Evolutionary conservation across 2,113 vertebrate species (phyloP), one percentile per base, ranked within the genome.

Genomic region (Stercorarius parasiticus): DNA sequence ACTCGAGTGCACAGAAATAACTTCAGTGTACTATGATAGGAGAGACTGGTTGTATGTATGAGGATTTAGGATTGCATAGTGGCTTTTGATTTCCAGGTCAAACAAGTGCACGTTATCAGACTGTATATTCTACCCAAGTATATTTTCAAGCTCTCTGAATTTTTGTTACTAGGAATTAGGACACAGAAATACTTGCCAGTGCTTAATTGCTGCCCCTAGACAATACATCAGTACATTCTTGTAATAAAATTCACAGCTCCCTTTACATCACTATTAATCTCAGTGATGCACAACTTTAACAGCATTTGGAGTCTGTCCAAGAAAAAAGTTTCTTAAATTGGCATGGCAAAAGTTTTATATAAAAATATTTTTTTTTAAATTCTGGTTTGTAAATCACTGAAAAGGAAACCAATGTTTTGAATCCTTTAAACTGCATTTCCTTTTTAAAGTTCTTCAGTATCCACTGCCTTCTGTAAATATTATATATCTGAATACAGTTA

Each of bases 291-390:
- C 93, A 95, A 69, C 86, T 94, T 92, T 66, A 82, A 94, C 73
- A 89, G 86, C 52, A 64, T 91, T 95, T 97, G 93, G 96, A 96
- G 52, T 21, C 55, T 65, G 50, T 85, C 88, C 96, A 97, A 93
- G 56, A 53, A 43, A 78, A 59, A 86, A 1, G 14, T 55, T 78
- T 64, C 71, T 86, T 73, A 40, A 32, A 30, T 78, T 93, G 38
- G 36, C 58, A 74, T 29, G 38, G 47, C 11, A 71, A 90, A 95
- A 74, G 10, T 2, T 30, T 82, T 87, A 77, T 73, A 11, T 71
- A 69, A 34, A 38, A 80, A n/a, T 40, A 32, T 32, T 43, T 34
- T 36, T 38, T 52, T 40, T 26, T 27, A 18, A 65, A 30, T 22
- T 66, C 42, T 91, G 25, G 5, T 81, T 93, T 94, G 66, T 74